A percentile compares a stretch with the other conserved stretches of the same genome.
Conservation (phyloP, 2,113 vertebrate genomes). For the Lophotis ruficrista region DNA sequence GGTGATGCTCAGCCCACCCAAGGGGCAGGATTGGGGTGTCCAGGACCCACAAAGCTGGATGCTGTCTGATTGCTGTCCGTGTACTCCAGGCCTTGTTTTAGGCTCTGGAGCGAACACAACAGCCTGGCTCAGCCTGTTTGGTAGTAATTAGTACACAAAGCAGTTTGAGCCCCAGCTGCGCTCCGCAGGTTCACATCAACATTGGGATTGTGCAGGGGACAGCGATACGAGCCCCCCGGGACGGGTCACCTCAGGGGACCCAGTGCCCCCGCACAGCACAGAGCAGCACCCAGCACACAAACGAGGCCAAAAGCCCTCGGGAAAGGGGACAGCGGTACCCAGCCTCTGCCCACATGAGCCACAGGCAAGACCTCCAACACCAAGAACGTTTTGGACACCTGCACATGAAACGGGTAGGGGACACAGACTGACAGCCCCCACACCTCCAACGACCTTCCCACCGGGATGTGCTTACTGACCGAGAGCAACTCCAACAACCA, state of each 20-base stretch:
- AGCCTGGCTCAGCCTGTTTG: not conserved
- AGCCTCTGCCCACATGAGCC: rapidly evolving
- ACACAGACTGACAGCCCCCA: not conserved
- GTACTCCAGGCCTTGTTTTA: rapidly evolving
- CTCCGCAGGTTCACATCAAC: rapidly evolving
- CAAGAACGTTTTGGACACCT: not conserved
- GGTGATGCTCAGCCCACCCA: rapidly evolving
- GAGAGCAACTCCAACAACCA: rapidly evolving
- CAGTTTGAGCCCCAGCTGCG: rapidly evolving
- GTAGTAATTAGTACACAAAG: not conserved
- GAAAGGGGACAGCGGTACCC: not conserved
- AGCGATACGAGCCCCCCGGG: rapidly evolving
- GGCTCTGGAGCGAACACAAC: rapidly evolving
- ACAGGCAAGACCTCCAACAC: not conserved
- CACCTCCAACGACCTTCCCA: not conserved
- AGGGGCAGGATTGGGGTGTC: not conserved
- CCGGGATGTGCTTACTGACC: rapidly evolving
- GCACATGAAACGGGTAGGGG: rapidly evolving
- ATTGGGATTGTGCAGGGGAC: rapidly evolving
- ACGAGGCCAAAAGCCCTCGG: rapidly evolving
- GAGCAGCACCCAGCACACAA: not conserved
- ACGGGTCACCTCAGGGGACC: not conserved
- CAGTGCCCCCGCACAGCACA: not conserved
- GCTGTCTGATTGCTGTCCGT: not conserved
- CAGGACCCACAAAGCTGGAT: rapidly evolving